Conservation (phyloP, 2,797 vertebrate genomes). For the Falco berigora region DNA sequence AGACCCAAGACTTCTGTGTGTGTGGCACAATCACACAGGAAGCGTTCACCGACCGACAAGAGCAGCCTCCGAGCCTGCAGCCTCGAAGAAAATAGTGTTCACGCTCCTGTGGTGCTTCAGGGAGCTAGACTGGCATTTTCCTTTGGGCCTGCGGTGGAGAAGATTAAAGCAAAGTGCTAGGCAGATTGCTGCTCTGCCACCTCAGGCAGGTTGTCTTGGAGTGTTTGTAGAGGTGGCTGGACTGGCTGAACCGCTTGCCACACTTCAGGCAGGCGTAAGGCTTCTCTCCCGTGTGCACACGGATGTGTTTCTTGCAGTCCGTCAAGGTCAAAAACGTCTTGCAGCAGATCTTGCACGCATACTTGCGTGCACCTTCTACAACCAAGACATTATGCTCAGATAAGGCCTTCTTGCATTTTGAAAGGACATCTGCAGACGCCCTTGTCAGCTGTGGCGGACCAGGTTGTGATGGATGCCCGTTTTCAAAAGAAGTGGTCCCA, state of each 20-base stretch:
- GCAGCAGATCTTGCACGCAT: conserved; percentile 98
- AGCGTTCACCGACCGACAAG: background rate
- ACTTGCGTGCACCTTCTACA: conserved; percentile 95
- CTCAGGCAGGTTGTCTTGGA: conserved; percentile 97
- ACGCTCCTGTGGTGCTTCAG: background rate
- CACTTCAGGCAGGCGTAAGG: conserved; percentile 98
- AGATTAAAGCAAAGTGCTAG: conserved; percentile 84
- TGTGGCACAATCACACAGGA: background rate
- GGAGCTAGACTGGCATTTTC: background rate
- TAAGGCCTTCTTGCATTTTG: conserved; percentile 98
- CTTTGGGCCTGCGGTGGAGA: background rate
- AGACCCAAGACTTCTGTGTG: conserved; percentile 16
- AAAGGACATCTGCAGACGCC: conserved; percentile 93
- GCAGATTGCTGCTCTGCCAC: conserved; percentile 94
- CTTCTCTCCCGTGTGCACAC: conserved; percentile 96
- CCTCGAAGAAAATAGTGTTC: background rate
- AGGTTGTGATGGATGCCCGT: conserved; percentile 69
- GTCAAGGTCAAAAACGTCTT: conserved; percentile 97
- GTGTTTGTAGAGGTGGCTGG: conserved; percentile 97
- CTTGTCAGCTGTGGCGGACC: conserved; percentile 88
- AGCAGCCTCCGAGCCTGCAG: background rate
- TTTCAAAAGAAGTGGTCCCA: conserved; percentile 74
- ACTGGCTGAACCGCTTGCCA: conserved; percentile 96
- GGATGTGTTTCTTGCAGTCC: conserved; percentile 99
- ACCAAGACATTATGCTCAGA: conserved; percentile 98